A percentile compares a stretch with the other conserved stretches of the same genome.
These are phyloP conservation scores for Labeo calbasu DNA, from an alignment of 2,797 vertebrate species.

Conservation along the genomic window DNA sequence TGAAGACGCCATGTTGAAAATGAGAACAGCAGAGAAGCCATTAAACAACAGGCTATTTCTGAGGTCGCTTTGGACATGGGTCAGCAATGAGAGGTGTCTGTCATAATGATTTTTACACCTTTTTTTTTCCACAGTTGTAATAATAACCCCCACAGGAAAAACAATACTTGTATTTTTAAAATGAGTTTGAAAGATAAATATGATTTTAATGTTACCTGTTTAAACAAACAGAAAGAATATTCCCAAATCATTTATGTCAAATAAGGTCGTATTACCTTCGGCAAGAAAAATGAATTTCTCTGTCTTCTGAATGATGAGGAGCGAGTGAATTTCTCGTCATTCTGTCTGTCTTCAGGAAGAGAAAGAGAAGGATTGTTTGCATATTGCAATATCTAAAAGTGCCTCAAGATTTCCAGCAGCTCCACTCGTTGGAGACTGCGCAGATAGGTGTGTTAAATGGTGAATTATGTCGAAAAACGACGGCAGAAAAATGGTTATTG, in stretches of 20 bases:
- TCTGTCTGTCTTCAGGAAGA: slow-evolving; percentile 82
- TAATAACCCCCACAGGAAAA: background rate
- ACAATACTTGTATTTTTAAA: background rate
- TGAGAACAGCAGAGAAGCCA: slow-evolving; percentile 76
- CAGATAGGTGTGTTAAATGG: slow-evolving; percentile 65
- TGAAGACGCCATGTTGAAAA: slow-evolving; percentile 84
- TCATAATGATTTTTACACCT: slow-evolving; percentile 63
- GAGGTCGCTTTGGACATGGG: slow-evolving; percentile 68
- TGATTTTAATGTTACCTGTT: slow-evolving; percentile 26
- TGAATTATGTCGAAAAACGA: slow-evolving; percentile 63
- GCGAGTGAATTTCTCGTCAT: slow-evolving; percentile 73
- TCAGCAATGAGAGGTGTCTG: slow-evolving; percentile 68
- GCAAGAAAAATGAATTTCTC: slow-evolving; percentile 28
- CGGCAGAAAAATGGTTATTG: slow-evolving; percentile 69
- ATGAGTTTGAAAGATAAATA: slow-evolving; percentile 11
- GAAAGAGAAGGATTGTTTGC: slow-evolving; percentile 77
- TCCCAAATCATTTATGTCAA: background rate
- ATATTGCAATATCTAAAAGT: slow-evolving; percentile 82
- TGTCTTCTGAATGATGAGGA: slow-evolving; percentile 51
- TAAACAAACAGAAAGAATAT: background rate
- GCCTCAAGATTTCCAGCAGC: slow-evolving; percentile 76
- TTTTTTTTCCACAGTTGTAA: background rate
- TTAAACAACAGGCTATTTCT: slow-evolving; percentile 66
- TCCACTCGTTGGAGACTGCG: slow-evolving; percentile 72
- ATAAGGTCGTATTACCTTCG: slow-evolving; percentile 18